Evolutionary conservation across 1,140 invertebrate species (phyloP).

Genomic region (Sarcophaga bullata): DNA sequence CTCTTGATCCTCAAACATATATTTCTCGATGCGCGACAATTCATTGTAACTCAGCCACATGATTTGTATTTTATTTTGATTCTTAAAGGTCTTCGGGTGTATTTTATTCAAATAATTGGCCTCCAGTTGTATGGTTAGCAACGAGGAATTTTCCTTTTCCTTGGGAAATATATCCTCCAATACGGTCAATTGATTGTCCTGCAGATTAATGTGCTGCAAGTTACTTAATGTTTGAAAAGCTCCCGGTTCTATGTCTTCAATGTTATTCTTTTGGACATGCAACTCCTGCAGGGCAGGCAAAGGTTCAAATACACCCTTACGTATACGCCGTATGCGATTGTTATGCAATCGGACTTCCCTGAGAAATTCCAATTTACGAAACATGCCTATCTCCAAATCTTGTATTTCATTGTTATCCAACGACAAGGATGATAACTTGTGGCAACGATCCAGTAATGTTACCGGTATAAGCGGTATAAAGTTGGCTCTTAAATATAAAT

Average conservation of each 20-base stretch:
- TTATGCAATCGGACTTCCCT: slow-evolving; percentile 88
- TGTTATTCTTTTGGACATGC: slow-evolving; percentile 87
- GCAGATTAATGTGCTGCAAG: slow-evolving; percentile 89
- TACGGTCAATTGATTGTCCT: slow-evolving; percentile 80
- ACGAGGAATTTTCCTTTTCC: slow-evolving; percentile 68
- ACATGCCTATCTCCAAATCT: slow-evolving; percentile 82
- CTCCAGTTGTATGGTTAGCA: slow-evolving; percentile 87
- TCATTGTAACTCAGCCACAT: slow-evolving; percentile 88
- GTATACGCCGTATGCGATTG: slow-evolving; percentile 81
- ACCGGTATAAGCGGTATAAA: slow-evolving; percentile 81
- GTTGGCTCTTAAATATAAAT: slow-evolving; percentile 88
- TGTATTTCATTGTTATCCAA: slow-evolving; percentile 90
- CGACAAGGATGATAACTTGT: slow-evolving; percentile 82
- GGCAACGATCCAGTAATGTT: slow-evolving; percentile 78
- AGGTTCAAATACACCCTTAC: slow-evolving; percentile 82
- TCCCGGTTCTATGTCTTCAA: slow-evolving; percentile 82
- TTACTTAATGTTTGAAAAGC: slow-evolving; percentile 83
- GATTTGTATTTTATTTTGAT: slow-evolving; percentile 83
- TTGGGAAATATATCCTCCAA: slow-evolving; percentile 85
- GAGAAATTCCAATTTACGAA: slow-evolving; percentile 77
- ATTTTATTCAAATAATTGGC: slow-evolving; percentile 82
- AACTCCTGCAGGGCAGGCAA: slow-evolving; percentile 83
- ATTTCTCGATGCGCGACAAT: slow-evolving; percentile 76
- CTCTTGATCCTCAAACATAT: slow-evolving; percentile 79
- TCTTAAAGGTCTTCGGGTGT: slow-evolving; percentile 80